A percentile compares a stretch with the other conserved stretches of the same genome.
These are phyloP conservation scores for Polydesmus complanatus DNA, from an alignment of 2,888 invertebrate genomes.

Conservation along the genomic window DNA sequence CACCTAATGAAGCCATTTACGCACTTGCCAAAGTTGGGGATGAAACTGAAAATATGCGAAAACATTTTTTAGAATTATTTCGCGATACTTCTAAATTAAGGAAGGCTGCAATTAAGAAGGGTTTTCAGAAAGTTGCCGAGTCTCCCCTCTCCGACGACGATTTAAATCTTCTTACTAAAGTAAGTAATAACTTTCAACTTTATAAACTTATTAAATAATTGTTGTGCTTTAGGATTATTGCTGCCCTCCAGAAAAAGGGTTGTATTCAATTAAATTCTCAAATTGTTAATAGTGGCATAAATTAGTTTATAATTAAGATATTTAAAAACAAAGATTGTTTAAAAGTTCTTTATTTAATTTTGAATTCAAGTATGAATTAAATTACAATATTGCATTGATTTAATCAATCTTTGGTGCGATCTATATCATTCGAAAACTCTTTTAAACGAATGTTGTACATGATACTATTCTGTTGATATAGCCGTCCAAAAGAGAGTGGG, in stretches of 20 bases:
- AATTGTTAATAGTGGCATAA: not conserved
- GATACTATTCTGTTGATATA: too few relatives aligned
- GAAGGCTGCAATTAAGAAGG: slow-evolving; percentile 7
- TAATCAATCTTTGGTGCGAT: too few relatives aligned
- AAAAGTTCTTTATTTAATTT: too few relatives aligned
- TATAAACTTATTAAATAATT: not conserved
- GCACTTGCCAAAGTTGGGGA: not conserved
- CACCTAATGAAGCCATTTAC: not conserved
- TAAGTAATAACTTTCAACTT: not conserved
- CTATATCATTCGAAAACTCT: too few relatives aligned
- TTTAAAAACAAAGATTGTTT: too few relatives aligned
- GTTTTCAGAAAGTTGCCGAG: slow-evolving; percentile 14
- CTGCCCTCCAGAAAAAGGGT: not conserved
- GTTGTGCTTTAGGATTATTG: slow-evolving; percentile 7
- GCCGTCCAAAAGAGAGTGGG: too few relatives aligned
- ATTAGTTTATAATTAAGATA: too few relatives aligned
- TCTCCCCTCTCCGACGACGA: slow-evolving; percentile 16
- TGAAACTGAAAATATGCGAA: not conserved
- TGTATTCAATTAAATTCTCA: slow-evolving; percentile 1
- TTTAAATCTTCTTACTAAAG: slow-evolving; percentile 16
- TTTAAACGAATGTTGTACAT: too few relatives aligned
- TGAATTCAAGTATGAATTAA: too few relatives aligned
- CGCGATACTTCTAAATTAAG: not conserved
- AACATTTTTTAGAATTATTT: not conserved
- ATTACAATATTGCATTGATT: too few relatives aligned